Base-by-base conservation (phyloP, 2,888 invertebrate genomes). In the Rhopalosiphum nymphaeae region DNA sequence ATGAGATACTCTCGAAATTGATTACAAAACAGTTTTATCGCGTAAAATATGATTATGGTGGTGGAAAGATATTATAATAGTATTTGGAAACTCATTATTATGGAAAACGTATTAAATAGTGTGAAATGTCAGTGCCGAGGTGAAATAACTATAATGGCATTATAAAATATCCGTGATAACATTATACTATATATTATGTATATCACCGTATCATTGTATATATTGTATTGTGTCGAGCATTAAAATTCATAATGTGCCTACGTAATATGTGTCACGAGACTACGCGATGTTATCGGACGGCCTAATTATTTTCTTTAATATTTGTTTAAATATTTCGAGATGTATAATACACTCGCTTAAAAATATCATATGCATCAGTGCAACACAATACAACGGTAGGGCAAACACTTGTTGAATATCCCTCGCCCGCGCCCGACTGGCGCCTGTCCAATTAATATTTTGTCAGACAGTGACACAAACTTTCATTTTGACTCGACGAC, bases 401-500 rank as follows among this genome's bases (percentile, higher is more conserved):
- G 16, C 1, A 16, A 29, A 46, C 29, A 86, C 86, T 86, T 86
- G 86, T 86, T 86, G 86, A 86, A 86, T 26, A 46, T 29, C 46
- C 16, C 46, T 86, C 29, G 78, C 7, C 16, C 36, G 1, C 13
- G 13, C 16, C 13, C 13, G 16, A 86, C 29, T 86, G 46, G 7
- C n/a, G 16, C 13, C 13, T 4, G 7, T 46, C 86, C 46, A 86
- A 86, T 86, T 86, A 86, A 46, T 86, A 86, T 86, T 86, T 86
- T 86, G 46, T 86, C 16, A 46, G 86, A n/a, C n/a, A 86, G 46
- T 86, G 86, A 86, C 85, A 85, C 85, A 85, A 44, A 44, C 44
- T 44, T 85, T 44, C 44, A 29, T 85, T 44, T 85, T 4, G 26
- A 44, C 85, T 85, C 85, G 29, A 85, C 44, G 5, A 46, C 46